Evolutionary conservation across 2,888 invertebrate genomes (phyloP).

Genomic region (Tetramorium bicarinatum): DNA sequence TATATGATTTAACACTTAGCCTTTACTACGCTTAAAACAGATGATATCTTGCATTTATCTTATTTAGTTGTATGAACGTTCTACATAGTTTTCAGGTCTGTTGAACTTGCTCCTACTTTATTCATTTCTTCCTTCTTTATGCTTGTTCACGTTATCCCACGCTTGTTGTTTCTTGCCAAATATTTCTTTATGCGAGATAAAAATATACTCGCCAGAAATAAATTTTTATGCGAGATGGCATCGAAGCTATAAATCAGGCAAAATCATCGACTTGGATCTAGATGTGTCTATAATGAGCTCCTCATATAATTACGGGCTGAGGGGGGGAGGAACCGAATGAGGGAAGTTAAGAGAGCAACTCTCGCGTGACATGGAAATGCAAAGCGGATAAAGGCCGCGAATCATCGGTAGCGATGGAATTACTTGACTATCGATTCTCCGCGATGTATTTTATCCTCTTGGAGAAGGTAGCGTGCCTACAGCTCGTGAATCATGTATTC

Average conservation of each 20-base stretch:
- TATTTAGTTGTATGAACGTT: constrained; percentile 19
- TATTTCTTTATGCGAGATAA: neutral
- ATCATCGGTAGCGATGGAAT: constrained; percentile 40
- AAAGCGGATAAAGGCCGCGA: constrained; percentile 35
- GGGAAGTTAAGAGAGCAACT: constrained; percentile 23
- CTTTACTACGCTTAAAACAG: constrained; percentile 29
- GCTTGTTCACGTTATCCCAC: neutral
- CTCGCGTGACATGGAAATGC: constrained; percentile 38
- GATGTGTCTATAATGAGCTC: constrained; percentile 18
- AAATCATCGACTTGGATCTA: constrained; percentile 10
- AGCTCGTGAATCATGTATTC: constrained; percentile 80
- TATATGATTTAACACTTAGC: constrained; percentile 65
- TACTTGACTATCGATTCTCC: constrained; percentile 64
- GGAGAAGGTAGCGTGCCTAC: constrained; percentile 76
- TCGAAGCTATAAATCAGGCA: neutral
- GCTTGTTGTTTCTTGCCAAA: neutral
- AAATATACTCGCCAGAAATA: neutral
- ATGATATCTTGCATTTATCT: constrained; percentile 35
- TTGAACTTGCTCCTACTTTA: constrained; percentile 22
- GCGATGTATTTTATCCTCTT: constrained; percentile 59
- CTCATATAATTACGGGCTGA: constrained; percentile 52
- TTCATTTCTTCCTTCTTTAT: neutral
- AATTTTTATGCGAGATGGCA: neutral
- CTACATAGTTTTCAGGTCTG: neutral
- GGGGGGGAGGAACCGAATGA: neutral